phyloP scores from a whole-genome alignment of 1,140 invertebrate species.

The Drosophila murphyi region DNA sequence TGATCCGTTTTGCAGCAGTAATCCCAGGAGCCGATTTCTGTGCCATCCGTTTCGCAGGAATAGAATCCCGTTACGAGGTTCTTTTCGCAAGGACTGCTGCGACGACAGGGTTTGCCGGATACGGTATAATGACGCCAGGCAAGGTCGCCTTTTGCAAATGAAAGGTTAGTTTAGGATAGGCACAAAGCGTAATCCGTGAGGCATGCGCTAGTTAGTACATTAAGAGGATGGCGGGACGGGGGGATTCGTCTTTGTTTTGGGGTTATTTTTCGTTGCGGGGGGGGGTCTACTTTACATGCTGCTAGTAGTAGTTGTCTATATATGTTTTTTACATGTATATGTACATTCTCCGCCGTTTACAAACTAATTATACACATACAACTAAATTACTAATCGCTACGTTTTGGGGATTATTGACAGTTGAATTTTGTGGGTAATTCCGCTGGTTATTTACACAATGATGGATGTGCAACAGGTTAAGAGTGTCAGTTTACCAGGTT shows the following conservation, averaged over 20 bases:
- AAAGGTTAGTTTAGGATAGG: conserved; percentile 47
- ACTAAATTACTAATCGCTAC: conserved; percentile 28
- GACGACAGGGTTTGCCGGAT: conserved; percentile 90
- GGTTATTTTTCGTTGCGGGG: conserved; percentile 1
- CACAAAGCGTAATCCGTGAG: neutral
- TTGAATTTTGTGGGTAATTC: conserved; percentile 3
- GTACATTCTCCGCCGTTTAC: conserved; percentile 54
- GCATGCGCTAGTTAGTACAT: conserved; percentile 56
- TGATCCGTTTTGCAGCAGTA: conserved; percentile 92
- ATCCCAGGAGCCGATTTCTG: conserved; percentile 90
- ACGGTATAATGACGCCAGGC: conserved; percentile 91
- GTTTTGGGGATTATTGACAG: conserved; percentile 14
- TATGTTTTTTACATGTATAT: conserved; percentile 42
- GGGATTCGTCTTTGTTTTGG: conserved; percentile 54
- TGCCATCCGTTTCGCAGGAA: conserved; percentile 90
- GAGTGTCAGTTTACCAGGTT: conserved; percentile 84
- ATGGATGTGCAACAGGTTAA: conserved; percentile 83
- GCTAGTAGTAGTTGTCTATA: conserved; percentile 29
- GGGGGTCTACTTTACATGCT: conserved; percentile 63
- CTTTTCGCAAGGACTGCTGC: conserved; percentile 88
- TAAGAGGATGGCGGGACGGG: neutral
- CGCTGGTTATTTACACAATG: conserved; percentile 77
- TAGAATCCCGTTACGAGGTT: conserved; percentile 91
- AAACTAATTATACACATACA: conserved; percentile 52
- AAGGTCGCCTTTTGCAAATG: conserved; percentile 74